A percentile compares a stretch with the other conserved stretches of the same genome.
phyloP scores from a whole-genome alignment of 2,888 invertebrate species.

The Pollenia griseotomentosa region DNA sequence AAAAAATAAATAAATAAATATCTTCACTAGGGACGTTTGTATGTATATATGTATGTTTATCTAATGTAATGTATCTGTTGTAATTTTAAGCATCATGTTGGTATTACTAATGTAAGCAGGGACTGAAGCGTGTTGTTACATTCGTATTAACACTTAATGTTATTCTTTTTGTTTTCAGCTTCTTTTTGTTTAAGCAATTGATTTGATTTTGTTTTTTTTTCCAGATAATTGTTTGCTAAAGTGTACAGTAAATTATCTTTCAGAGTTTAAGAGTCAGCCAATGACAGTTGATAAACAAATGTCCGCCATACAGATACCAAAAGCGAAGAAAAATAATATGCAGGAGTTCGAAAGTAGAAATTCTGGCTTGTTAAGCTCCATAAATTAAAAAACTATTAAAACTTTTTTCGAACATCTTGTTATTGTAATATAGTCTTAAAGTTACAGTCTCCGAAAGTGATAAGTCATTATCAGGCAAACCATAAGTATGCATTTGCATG shows the following conservation, averaged over 20 bases:
- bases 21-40: not conserved
- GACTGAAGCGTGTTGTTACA: constrained; percentile 35
- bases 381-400: too few relatives aligned
- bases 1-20: not conserved
- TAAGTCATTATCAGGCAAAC: too few relatives aligned
- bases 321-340: too few relatives aligned
- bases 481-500: too few relatives aligned
- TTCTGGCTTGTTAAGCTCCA: too few relatives aligned
- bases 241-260: constrained; percentile 22
- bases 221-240: constrained; percentile 44
- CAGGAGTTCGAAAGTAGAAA: too few relatives aligned
- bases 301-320: not conserved
- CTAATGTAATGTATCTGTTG: too few relatives aligned
- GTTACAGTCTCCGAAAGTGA: too few relatives aligned
- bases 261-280: constrained; percentile 3
- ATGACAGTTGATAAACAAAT: constrained; percentile 21
- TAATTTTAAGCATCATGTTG: too few relatives aligned
- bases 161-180: not conserved
- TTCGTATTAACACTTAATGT: constrained; percentile 36
- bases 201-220: constrained; percentile 15
- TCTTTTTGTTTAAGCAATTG: constrained; percentile 1
- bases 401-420: too few relatives aligned
- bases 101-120: constrained; percentile 22
- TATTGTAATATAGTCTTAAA: too few relatives aligned
- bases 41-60: not conserved